These are phyloP conservation scores for Gallinago solitaria DNA, from an alignment of 2,797 vertebrate species.

Conservation along the genomic window DNA sequence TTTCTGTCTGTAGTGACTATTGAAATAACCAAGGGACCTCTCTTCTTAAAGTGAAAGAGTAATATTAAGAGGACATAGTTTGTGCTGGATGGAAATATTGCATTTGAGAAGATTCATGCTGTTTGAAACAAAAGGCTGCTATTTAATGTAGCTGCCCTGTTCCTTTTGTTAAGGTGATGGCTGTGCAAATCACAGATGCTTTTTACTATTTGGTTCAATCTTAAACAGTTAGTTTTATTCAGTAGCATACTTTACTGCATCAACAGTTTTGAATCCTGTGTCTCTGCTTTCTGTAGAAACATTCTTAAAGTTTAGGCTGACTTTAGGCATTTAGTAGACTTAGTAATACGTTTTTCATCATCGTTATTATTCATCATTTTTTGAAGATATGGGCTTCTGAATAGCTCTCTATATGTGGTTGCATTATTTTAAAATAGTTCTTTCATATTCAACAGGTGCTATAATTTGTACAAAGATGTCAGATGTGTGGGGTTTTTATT, in stretches of 20 bases:
- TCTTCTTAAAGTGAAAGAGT: background rate
- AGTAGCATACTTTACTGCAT: background rate
- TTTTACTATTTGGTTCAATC: background rate
- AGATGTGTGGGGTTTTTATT: background rate
- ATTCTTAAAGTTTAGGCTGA: background rate
- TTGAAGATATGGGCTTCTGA: background rate
- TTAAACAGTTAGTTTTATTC: background rate
- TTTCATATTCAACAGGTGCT: background rate
- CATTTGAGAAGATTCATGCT: background rate
- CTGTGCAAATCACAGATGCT: background rate
- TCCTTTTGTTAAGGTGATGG: background rate
- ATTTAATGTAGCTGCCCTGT: background rate
- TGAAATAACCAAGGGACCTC: background rate
- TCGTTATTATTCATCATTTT: background rate
- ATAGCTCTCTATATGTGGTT: background rate
- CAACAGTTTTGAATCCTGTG: background rate
- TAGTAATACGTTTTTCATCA: background rate
- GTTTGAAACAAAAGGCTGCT: background rate
- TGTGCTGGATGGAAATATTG: background rate
- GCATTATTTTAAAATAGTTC: background rate
- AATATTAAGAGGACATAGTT: background rate
- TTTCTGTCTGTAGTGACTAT: background rate
- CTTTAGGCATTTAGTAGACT: background rate
- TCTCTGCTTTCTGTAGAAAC: background rate
- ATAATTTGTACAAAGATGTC: background rate